Percentiles rank a stretch among this genome's conserved stretches.
These are phyloP conservation scores for Pachyuromys duprasi DNA, from an alignment of 2,797 vertebrate species.

Conservation along the genomic window DNA sequence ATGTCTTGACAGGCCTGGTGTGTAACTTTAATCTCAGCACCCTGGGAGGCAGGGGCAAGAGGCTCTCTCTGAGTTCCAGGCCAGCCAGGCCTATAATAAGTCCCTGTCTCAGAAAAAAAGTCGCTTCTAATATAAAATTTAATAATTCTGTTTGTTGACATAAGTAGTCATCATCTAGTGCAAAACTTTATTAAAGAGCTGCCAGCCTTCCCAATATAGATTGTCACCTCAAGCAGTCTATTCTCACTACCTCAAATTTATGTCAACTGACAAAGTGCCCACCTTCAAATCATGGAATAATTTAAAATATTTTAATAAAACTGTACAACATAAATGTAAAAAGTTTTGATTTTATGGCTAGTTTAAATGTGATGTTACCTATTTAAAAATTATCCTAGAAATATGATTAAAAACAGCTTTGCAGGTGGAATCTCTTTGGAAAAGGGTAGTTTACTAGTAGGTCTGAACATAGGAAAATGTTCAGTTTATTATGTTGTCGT, in stretches of 20 bases:
- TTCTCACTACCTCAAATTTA: not conserved
- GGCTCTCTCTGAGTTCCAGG: not conserved
- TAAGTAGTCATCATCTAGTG: not conserved
- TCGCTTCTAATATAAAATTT: not conserved
- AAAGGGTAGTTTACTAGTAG: not conserved
- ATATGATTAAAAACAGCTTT: not conserved
- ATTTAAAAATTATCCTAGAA: not conserved
- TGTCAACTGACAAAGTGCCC: not conserved
- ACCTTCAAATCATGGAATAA: not conserved
- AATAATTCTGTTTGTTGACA: not conserved
- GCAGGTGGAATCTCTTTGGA: not conserved
- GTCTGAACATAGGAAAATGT: not conserved
- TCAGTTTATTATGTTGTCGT: not conserved
- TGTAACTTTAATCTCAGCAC: not conserved
- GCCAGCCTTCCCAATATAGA: not conserved
- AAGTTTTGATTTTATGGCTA: not conserved
- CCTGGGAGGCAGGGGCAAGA: not conserved
- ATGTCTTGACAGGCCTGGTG: not conserved
- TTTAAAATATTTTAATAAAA: constrained; percentile 36
- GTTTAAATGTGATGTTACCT: not conserved
- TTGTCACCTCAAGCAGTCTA: not conserved
- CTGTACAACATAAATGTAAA: not conserved
- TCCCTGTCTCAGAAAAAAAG: not conserved
- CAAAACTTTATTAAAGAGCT: not conserved
- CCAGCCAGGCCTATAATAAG: not conserved